Evolutionary conservation across 2,113 vertebrate species (phyloP), one percentile per base, ranked within the genome.

Genomic region (Saccopteryx bilineata): DNA sequence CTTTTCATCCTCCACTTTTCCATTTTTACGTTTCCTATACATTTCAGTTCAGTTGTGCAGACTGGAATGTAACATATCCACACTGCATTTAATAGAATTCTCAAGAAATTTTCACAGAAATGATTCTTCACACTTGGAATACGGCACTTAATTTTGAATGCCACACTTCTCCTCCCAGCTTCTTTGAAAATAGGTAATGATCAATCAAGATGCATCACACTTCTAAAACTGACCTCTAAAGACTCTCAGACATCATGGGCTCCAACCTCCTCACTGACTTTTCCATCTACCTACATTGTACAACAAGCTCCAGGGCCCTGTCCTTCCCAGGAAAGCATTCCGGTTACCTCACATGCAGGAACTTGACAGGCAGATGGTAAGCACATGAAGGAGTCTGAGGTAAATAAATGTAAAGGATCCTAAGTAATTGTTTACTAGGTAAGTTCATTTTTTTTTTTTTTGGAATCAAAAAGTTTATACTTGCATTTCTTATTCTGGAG

Each of bases 361-460:
- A 6, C 69, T 91, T 95, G 87, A 86, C 9, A 86, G 50, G 58
- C 56, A 31, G 7, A 28, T 52, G 96, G 52, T 68, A 66, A 84
- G 31, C 75, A 63, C 1, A 7, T 86, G 93, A 84, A 95, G 94
- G 39, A 66, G 33, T 69, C 10, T n/a, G 12, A 4, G 65, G 83
- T 54, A 93, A 91, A 96, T 52, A 18, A 92, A 92, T 11, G 0
- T 0, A 46, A 95, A 91, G 9, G 52, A 4, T 26, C 24, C 82
- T 81, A 92, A 97, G 33, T 12, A 82, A 33, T 13, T 58, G 72
- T 96, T 97, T 68, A 71, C 15, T 96, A 8, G n/a, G 46, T 75
- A 95, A 90, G 7, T 91, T 94, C 15, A 33, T 39, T 9, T 82
- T 39, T 39, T 39, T 39, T 39, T 39, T 39, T 65, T 48, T 1